Conservation (phyloP, 2,797 vertebrate species). For the Vespertilio murinus region DNA sequence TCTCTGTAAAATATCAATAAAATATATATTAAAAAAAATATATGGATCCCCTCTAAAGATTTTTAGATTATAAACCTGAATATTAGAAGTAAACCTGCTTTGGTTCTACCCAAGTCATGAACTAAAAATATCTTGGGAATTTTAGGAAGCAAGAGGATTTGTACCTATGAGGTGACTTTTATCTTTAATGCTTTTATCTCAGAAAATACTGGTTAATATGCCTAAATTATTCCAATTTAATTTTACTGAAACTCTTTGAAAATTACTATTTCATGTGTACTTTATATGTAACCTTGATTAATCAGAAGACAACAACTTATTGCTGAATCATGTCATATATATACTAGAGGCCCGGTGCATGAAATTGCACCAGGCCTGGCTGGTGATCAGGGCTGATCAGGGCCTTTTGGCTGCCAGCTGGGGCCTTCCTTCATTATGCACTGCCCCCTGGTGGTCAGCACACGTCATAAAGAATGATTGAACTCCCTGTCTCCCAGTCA, state of each 20-base stretch:
- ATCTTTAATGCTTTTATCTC: background rate
- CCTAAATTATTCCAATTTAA: conserved; percentile 12
- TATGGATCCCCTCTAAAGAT: background rate
- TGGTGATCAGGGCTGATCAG: no score
- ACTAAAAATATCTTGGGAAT: conserved; percentile 6
- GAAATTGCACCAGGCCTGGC: no score
- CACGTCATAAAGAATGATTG: no score
- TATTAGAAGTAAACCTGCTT: background rate
- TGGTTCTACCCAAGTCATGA: background rate
- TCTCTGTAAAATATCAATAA: no score
- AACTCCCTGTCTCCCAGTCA: no score
- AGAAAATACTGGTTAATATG: background rate
- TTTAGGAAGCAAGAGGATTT: conserved; percentile 25
- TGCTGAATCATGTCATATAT: background rate
- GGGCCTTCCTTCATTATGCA: no score
- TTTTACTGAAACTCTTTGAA: conserved; percentile 7
- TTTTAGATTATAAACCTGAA: background rate
- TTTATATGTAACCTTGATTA: conserved; percentile 7
- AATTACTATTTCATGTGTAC: background rate
- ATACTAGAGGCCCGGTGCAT: no score
- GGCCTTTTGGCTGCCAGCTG: no score
- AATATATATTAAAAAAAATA: no score
- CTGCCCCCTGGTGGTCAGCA: no score
- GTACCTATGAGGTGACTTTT: background rate
- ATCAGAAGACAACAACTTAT: background rate